These are phyloP conservation scores for Conus betulinus DNA, from an alignment of 1,140 invertebrate genomes.

Conservation along the genomic window DNA sequence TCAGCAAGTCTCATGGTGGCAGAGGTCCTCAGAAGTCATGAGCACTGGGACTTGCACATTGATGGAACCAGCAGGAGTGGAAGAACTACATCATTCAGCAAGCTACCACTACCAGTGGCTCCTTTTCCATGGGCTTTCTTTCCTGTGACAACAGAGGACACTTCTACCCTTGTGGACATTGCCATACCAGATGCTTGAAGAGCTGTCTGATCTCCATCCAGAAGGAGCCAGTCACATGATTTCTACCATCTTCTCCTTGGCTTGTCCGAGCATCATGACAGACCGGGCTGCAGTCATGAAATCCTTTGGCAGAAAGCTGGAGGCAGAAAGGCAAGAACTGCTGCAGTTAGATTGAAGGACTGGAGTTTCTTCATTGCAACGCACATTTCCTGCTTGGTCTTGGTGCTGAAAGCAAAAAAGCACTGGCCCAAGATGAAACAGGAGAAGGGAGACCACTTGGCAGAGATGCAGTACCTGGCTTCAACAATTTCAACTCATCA, in stretches of 20 bases:
- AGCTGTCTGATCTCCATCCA: background rate
- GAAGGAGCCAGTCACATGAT: background rate
- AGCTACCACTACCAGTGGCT: background rate
- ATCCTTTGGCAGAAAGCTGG: background rate
- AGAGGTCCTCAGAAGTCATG: background rate
- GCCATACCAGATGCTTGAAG: background rate
- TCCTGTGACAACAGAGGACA: background rate
- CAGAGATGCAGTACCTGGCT: background rate
- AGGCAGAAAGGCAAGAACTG: background rate
- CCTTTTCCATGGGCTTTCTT: background rate
- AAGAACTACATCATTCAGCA: background rate
- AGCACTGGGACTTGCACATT: background rate
- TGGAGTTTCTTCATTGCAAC: constrained; percentile 16
- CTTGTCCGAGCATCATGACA: background rate
- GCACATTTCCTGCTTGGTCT: constrained; percentile 31
- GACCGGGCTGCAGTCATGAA: background rate
- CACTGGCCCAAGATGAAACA: background rate
- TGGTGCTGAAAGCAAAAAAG: constrained; percentile 24
- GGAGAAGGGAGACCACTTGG: background rate
- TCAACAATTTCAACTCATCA: constrained; percentile 4
- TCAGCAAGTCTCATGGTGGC: background rate
- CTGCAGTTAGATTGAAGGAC: background rate
- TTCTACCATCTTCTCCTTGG: background rate
- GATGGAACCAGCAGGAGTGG: background rate
- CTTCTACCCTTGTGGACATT: background rate